Evolutionary conservation across 2,797 vertebrate genomes (phyloP).

Genomic region (Potorous gilbertii): DNA sequence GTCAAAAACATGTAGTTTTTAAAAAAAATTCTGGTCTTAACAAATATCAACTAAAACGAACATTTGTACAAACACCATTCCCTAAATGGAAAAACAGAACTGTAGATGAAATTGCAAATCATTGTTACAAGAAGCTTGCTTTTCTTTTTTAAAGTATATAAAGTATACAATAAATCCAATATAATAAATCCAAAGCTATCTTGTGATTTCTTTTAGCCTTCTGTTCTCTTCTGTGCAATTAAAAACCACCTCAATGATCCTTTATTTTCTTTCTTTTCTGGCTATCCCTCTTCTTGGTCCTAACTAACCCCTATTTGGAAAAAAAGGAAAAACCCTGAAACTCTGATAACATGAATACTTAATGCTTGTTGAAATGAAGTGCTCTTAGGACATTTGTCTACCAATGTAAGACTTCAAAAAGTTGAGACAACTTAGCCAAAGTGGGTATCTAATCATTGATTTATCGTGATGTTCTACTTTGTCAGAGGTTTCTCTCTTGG

Average conservation of each 20-base stretch:
- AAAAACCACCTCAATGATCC: neutral
- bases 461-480: neutral
- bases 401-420: too few species aligned
- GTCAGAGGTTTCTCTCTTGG: neutral
- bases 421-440: neutral
- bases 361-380: neutral
- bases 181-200: too few species aligned
- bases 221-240: neutral
- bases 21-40: neutral
- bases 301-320: too few species aligned
- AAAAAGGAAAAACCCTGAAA: too few species aligned
- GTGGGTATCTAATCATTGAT: neutral
- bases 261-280: neutral
- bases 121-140: neutral
- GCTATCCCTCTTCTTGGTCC: neutral
- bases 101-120: neutral
- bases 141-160: neutral
- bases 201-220: neutral
- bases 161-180: neutral
- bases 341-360: neutral
- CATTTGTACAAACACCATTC: neutral
- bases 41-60: neutral
- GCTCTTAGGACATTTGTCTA: neutral
- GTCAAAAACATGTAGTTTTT: neutral
- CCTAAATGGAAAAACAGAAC: neutral